phyloP scores from a whole-genome alignment of 2,113 vertebrate genomes.

The Prunella fulvescens region DNA sequence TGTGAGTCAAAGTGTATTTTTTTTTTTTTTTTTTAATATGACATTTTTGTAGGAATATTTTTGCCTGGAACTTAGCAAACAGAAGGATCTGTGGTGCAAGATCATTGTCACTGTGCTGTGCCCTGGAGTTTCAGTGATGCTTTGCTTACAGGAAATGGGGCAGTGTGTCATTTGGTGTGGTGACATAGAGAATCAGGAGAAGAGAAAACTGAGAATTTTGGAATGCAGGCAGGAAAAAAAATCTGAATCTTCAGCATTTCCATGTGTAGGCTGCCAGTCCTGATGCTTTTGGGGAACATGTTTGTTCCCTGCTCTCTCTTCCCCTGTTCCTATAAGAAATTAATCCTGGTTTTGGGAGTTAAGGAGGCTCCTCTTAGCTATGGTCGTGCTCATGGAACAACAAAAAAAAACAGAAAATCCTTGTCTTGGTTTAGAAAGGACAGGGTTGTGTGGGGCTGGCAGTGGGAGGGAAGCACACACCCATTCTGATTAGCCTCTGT shows the following conservation, averaged over 20 bases:
- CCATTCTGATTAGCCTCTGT: background rate
- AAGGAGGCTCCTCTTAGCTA: background rate
- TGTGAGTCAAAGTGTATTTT: background rate
- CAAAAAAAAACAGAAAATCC: background rate
- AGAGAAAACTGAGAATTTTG: background rate
- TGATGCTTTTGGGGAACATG: background rate
- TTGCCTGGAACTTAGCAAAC: background rate
- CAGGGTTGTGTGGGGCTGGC: background rate
- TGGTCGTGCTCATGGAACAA: rapidly evolving
- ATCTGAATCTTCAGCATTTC: background rate
- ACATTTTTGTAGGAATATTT: background rate
- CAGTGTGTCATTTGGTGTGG: background rate
- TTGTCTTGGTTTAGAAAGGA: background rate
- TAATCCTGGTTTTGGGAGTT: background rate
- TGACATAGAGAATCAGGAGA: background rate
- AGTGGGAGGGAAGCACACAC: background rate
- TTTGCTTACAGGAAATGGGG: background rate
- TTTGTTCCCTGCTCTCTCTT: background rate
- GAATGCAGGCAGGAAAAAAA: background rate
- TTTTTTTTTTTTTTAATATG: background rate
- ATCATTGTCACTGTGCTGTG: rapidly evolving
- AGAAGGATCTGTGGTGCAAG: background rate
- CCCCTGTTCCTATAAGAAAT: background rate
- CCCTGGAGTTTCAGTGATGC: background rate
- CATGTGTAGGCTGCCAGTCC: background rate